Conservation (phyloP, 2,797 vertebrate species). For the Vespertilio murinus region DNA sequence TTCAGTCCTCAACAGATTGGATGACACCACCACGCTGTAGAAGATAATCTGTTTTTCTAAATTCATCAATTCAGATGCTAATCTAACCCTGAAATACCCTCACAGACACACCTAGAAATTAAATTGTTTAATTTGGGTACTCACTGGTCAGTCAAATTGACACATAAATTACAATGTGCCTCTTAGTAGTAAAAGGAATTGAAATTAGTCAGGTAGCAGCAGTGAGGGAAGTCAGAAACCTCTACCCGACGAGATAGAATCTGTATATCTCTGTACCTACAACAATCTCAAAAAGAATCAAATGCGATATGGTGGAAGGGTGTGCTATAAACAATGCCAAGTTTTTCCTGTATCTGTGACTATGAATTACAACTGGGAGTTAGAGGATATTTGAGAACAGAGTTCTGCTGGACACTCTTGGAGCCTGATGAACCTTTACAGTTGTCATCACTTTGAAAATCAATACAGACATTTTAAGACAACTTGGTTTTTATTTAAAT, state of each 20-base stretch:
- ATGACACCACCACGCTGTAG: not conserved
- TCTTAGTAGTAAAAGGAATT: not conserved
- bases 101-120: not conserved
- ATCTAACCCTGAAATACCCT: not conserved
- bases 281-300: not conserved
- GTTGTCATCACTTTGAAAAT: not conserved
- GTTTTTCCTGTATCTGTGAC: not conserved
- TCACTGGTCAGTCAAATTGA: not conserved
- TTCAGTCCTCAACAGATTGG: not conserved
- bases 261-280: not conserved
- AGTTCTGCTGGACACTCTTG: not conserved
- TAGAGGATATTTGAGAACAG: not conserved
- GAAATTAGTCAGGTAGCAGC: not conserved
- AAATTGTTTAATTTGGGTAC: not conserved
- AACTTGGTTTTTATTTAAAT: slow-evolving; percentile 33
- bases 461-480: slow-evolving; percentile 3
- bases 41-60: not conserved
- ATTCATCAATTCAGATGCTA: not conserved
- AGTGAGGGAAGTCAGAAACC: not conserved
- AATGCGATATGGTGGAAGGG: not conserved
- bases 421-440: not conserved
- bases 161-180: not conserved
- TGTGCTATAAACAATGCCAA: not conserved
- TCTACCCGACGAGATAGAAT: not conserved
- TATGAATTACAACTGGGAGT: not conserved